Evolutionary conservation across 2,797 vertebrate genomes (phyloP).

Genomic region (Chelon labrosus): DNA sequence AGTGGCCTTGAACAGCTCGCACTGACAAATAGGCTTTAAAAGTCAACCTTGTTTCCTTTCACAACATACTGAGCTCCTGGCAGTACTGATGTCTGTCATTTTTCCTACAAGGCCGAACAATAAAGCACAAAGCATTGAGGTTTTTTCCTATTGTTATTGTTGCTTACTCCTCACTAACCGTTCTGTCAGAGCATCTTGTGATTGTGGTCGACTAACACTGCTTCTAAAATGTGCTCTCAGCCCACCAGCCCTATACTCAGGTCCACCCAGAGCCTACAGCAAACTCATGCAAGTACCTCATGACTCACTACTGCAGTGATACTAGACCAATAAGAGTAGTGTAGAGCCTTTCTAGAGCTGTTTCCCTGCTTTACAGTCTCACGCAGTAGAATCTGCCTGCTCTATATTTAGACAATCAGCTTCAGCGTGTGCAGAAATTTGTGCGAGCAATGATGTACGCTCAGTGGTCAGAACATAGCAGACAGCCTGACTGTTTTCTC

Average conservation of each 20-base stretch:
- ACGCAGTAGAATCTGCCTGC: conserved; percentile 24
- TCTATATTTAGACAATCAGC: conserved; percentile 44
- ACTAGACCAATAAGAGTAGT: conserved; percentile 27
- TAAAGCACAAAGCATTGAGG: background rate
- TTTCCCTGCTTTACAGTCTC: conserved; percentile 37
- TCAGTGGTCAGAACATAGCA: conserved; percentile 15
- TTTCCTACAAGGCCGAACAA: background rate
- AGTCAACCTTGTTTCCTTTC: background rate
- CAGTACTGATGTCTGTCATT: background rate
- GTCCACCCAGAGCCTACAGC: conserved; percentile 53
- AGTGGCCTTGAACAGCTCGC: conserved; percentile 20
- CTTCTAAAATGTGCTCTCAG: conserved; percentile 44
- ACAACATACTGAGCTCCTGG: background rate
- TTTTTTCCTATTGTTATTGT: background rate
- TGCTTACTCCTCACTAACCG: background rate
- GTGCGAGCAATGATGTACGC: conserved; percentile 5
- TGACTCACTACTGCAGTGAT: conserved; percentile 69
- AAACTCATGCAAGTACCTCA: conserved; percentile 61
- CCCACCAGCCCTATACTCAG: conserved; percentile 34
- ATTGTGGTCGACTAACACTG: conserved; percentile 22
- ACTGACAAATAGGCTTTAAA: background rate
- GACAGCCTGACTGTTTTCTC: background rate
- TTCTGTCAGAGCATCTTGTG: background rate
- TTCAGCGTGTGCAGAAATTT: conserved; percentile 28
- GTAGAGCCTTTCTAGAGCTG: conserved; percentile 27